Percentiles rank a stretch among this genome's conserved stretches.
phyloP scores from a whole-genome alignment of 2,113 vertebrate species.

The Fulmarus glacialis region DNA sequence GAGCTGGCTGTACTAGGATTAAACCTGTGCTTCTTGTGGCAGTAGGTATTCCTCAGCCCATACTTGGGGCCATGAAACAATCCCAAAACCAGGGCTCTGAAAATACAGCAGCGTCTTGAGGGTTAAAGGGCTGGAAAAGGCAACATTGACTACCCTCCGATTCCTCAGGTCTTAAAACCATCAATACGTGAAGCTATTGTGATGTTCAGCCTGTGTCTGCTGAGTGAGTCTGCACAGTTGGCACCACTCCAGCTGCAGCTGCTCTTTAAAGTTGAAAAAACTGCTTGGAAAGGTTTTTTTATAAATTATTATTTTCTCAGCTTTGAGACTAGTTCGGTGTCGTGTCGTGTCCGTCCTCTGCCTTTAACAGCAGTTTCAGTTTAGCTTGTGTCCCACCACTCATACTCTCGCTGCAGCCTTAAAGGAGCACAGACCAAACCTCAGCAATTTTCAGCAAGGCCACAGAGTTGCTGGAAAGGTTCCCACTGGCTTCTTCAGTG shows the following conservation, averaged over 20 bases:
- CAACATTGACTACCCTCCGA: neutral
- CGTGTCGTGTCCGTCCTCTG: rapidly evolving
- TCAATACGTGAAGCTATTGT: slow-evolving; percentile 5
- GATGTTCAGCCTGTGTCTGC: slow-evolving; percentile 23
- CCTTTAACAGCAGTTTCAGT: neutral
- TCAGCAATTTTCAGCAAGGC: slow-evolving; percentile 47
- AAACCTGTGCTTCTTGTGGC: neutral
- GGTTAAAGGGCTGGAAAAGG: slow-evolving; percentile 50
- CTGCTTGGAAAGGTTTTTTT: neutral
- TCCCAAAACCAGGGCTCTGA: neutral
- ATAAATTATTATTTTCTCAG: neutral
- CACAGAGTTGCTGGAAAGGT: neutral
- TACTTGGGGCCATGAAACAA: neutral
- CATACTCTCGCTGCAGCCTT: neutral
- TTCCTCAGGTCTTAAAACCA: slow-evolving; percentile 21
- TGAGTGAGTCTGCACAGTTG: slow-evolving; percentile 16
- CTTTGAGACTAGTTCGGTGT: neutral
- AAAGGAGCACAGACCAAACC: slow-evolving; percentile 12
- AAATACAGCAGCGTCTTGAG: neutral
- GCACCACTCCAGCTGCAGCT: slow-evolving; percentile 49
- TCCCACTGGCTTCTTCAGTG: slow-evolving; percentile 46
- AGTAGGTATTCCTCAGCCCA: neutral
- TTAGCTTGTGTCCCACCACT: neutral
- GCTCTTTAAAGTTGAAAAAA: slow-evolving; percentile 45
- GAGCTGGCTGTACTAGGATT: neutral